Evolutionary conservation across 2,888 invertebrate species (phyloP).

Genomic region (Sympetrum striolatum): DNA sequence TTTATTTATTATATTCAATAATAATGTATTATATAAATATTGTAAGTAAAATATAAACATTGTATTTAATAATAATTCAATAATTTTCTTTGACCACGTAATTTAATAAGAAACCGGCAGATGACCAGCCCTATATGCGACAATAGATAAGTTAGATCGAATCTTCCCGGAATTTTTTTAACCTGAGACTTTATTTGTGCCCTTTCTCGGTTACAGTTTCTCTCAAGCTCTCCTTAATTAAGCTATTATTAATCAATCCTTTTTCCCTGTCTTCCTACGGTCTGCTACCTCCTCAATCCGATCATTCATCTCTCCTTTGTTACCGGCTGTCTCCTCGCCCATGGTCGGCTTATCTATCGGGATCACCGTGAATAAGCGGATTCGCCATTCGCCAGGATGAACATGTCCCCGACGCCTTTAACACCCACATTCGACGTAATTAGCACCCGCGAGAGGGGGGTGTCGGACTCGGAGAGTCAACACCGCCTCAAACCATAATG

Average conservation of each 20-base stretch:
- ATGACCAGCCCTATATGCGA: too few relatives aligned
- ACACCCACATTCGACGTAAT: background rate
- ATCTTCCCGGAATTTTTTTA: too few relatives aligned
- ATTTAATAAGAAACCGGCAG: too few relatives aligned
- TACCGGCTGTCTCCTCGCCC: background rate
- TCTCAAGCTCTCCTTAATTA: too few relatives aligned
- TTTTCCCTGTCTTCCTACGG: background rate
- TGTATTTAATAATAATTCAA: too few relatives aligned
- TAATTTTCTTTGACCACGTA: too few relatives aligned
- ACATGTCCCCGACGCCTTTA: background rate
- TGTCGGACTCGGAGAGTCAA: background rate
- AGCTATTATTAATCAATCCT: background rate
- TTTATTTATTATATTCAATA: too few relatives aligned
- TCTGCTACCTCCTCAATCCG: background rate
- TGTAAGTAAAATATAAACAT: too few relatives aligned
- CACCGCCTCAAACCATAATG: background rate
- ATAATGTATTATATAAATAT: too few relatives aligned
- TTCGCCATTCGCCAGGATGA: background rate
- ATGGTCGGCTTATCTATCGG: background rate
- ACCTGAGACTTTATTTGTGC: too few relatives aligned
- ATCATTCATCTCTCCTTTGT: background rate
- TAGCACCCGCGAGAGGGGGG: background rate
- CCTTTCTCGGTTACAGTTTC: too few relatives aligned
- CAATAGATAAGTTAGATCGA: too few relatives aligned
- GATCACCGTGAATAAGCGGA: background rate